Evolutionary conservation across 2,888 invertebrate genomes (phyloP).

Genomic region (Parnassius orleans): DNA sequence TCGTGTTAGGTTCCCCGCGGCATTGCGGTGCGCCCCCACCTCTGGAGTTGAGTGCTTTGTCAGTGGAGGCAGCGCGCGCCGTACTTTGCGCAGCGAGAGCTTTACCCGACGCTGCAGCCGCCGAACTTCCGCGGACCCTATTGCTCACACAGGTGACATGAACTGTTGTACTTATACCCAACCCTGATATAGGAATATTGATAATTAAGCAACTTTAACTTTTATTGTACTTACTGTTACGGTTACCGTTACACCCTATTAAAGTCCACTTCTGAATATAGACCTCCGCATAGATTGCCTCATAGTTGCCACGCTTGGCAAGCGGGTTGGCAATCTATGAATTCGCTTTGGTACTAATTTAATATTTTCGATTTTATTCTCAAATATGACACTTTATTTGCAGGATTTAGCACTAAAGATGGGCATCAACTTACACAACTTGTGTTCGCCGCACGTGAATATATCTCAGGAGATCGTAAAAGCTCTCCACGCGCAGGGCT

Average conservation of each 20-base stretch:
- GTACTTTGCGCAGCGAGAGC: constrained; percentile 65
- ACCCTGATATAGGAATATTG: no score
- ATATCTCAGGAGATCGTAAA: constrained; percentile 58
- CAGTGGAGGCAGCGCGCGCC: constrained; percentile 70
- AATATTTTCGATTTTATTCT: neutral
- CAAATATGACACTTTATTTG: constrained; percentile 6
- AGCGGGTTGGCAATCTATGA: neutral
- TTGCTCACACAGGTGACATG: constrained; percentile 60
- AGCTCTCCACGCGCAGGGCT: constrained; percentile 54
- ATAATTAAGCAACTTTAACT: no score
- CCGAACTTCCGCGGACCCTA: constrained; percentile 64
- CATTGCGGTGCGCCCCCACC: constrained; percentile 43
- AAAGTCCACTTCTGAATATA: no score
- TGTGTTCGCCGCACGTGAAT: constrained; percentile 51
- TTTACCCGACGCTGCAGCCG: constrained; percentile 64
- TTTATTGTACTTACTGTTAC: no score
- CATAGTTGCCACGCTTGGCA: no score
- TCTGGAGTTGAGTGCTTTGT: constrained; percentile 51
- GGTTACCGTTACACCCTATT: no score
- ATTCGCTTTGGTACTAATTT: neutral
- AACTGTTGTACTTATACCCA: no score
- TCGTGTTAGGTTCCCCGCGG: constrained; percentile 52
- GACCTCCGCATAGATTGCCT: no score
- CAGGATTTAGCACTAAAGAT: constrained; percentile 76
- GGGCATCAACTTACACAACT: constrained; percentile 73